A percentile compares a stretch with the other conserved stretches of the same genome.
phyloP scores from a whole-genome alignment of 2,113 vertebrate genomes.

The Cnemophilus loriae region DNA sequence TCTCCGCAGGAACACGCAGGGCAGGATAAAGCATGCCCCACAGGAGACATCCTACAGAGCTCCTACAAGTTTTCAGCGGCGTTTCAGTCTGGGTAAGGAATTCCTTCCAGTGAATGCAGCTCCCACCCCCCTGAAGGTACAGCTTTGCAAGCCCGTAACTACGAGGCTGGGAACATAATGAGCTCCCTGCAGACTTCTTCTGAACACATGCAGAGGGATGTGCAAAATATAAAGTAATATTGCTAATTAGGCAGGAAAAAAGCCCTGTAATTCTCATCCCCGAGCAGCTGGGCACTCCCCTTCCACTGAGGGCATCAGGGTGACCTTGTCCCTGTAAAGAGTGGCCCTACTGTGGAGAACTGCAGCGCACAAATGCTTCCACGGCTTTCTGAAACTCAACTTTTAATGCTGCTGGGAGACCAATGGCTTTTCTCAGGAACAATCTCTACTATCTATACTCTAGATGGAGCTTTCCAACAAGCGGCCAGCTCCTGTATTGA shows the following conservation, averaged over 20 bases:
- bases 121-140: background rate
- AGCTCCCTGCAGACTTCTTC: slow-evolving; percentile 38
- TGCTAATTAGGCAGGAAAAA: slow-evolving; percentile 34
- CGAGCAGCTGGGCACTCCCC: background rate
- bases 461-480: background rate
- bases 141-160: background rate
- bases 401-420: background rate
- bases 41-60: background rate
- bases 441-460: fast-evolving
- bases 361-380: background rate
- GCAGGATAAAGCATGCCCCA: background rate
- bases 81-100: background rate
- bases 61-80: background rate
- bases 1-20: background rate
- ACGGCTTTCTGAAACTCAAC: background rate
- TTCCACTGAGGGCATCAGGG: background rate
- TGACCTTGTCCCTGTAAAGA: background rate
- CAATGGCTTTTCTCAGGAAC: background rate
- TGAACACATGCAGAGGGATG: background rate
- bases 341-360: background rate
- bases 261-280: background rate
- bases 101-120: background rate
- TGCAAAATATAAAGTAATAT: slow-evolving; percentile 17
- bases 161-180: slow-evolving; percentile 24
- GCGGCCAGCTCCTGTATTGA: background rate